Conservation (phyloP, 2,888 invertebrate species). For the Neoascia interrupta region DNA sequence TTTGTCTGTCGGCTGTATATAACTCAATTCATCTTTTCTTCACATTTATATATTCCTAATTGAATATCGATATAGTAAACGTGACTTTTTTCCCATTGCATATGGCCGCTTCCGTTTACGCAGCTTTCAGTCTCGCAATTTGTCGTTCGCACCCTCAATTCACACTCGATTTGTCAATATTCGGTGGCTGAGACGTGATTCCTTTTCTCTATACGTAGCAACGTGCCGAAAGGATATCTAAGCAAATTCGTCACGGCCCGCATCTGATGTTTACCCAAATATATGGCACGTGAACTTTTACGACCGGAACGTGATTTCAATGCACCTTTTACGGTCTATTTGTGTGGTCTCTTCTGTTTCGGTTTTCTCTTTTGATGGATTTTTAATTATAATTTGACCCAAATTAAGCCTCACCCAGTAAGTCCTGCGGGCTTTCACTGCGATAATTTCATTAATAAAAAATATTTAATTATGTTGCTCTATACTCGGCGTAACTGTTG, state of each 20-base stretch:
- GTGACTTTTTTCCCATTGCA: no score
- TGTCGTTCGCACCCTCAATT: slow-evolving; percentile 1
- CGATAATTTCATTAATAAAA: slow-evolving; percentile 29
- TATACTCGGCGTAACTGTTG: slow-evolving; percentile 22
- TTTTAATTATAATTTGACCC: slow-evolving; percentile 29
- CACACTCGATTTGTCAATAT: slow-evolving; percentile 14
- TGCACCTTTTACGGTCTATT: no score
- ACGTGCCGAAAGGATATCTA: no score
- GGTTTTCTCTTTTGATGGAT: slow-evolving; percentile 13
- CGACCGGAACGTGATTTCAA: slow-evolving; percentile 24
- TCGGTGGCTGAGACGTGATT: slow-evolving; percentile 10
- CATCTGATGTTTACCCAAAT: slow-evolving; percentile 1
- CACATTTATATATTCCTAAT: no score
- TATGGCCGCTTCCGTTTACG: no score
- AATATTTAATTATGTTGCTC: slow-evolving; percentile 27
- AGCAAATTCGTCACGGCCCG: no score
- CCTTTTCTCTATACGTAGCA: no score
- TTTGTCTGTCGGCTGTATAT: no score
- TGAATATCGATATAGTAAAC: no score
- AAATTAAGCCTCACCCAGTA: background rate
- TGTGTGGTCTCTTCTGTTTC: background rate
- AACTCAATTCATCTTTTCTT: no score
- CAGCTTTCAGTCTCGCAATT: no score
- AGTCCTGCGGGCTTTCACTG: background rate
- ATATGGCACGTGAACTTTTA: slow-evolving; percentile 7